Evolutionary conservation across 2,113 vertebrate species (phyloP).

Genomic region (Calidris pugnax): DNA sequence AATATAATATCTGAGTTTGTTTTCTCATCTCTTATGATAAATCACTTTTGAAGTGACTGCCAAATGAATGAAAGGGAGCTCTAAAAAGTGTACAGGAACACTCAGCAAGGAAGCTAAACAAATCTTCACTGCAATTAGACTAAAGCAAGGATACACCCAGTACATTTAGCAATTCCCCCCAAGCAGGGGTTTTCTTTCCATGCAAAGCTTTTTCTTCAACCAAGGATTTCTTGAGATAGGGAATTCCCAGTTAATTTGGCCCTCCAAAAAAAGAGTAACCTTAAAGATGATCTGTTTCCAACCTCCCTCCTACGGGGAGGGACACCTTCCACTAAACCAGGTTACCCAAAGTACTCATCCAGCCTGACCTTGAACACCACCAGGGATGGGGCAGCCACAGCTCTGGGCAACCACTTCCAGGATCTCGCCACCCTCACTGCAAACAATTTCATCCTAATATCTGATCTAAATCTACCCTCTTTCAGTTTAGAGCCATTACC

Average conservation of each 20-base stretch:
- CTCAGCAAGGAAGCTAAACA: neutral
- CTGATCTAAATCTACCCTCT: neutral
- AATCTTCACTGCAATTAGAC: neutral
- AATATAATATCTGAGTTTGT: neutral
- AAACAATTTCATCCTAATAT: neutral
- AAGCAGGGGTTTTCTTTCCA: neutral
- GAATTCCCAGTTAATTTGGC: neutral
- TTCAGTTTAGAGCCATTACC: neutral
- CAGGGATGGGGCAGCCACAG: neutral
- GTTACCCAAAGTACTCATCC: neutral
- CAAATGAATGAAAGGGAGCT: neutral
- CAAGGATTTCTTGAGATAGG: neutral
- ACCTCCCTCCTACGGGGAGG: neutral
- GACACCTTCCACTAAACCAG: neutral
- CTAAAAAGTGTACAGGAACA: neutral
- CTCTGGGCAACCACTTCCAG: neutral
- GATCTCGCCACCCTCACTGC: neutral
- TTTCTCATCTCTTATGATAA: neutral
- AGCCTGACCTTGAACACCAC: neutral
- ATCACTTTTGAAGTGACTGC: neutral
- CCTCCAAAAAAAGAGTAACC: neutral
- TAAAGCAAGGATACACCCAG: neutral
- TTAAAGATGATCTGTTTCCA: neutral
- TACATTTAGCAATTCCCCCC: neutral
- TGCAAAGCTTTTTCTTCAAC: neutral